Base-by-base conservation (phyloP, 2,888 invertebrate species). In the Homarus gammarus region DNA sequence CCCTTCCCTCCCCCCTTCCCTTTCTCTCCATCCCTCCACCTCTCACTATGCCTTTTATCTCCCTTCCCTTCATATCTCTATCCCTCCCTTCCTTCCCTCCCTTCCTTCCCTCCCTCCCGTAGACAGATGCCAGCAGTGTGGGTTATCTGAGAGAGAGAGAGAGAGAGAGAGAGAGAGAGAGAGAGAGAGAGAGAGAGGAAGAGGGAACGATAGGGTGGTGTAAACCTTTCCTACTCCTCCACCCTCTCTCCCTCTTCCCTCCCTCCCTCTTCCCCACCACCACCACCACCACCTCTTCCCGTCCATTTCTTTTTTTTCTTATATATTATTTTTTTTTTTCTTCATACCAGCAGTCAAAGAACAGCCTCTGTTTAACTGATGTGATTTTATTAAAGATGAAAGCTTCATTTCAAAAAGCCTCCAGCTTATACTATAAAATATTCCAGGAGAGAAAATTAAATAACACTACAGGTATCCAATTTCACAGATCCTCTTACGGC, bases 401-500 rank as follows among this genome's bases (percentile, higher is more conserved):
- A 79, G 79, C 56, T 61, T 61, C 79, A 51, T 79, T 79, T 79
- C 61, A 51, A 79, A 78, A 78, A 79, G 79, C 82, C 78, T 36
- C 82, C 49, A 40, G 68, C 82, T 82, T 70, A 64, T 70, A 64
- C 82, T 44, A 82, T 84, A 84, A 84, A 83, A 84, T 84, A 84
- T 84, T 84, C 70, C 51, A 72, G 72, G 82, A 68, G 68, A 70
- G 70, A 84, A 72, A 84, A 84, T 84, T 84, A 84, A 84, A 84
- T 84, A 84, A 84, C 83, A 84, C 83, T 84, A 84, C 72, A 84
- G 83, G 83, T 84, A 84, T 84, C 83, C 72, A 64, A 49, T 72
- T 84, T 84, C 72, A 84, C 83, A 72, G 83, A 79, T 70, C 82
- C 49, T 49, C 31, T 49, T n/a, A 27, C 18, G 5, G 64, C 27